Percentiles rank a stretch among this genome's conserved stretches.
Evolutionary conservation across 2,888 invertebrate genomes (phyloP).

Genomic region (Monochamus alternatus): DNA sequence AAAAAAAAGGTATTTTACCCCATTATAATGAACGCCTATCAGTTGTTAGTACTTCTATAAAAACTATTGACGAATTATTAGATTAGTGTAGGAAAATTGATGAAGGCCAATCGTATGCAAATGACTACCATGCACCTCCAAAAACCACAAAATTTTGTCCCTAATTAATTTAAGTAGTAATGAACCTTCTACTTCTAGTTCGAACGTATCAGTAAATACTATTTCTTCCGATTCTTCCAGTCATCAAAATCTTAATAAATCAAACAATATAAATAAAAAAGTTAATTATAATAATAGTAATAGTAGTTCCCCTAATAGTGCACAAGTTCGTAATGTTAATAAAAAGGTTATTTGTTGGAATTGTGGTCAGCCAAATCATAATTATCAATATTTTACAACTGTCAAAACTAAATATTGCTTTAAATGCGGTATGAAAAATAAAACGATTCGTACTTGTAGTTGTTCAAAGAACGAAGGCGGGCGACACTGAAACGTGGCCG

Average conservation of each 20-base stretch:
- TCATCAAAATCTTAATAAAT: neutral
- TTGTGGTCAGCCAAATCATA: slow-evolving; percentile 25
- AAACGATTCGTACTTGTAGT: slow-evolving; percentile 16
- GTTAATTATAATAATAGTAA: neutral
- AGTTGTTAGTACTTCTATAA: slow-evolving; percentile 4
- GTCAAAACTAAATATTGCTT: slow-evolving; percentile 21
- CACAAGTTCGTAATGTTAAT: neutral
- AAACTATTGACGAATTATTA: slow-evolving; percentile 1
- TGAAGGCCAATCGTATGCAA: slow-evolving; percentile 19
- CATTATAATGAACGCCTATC: slow-evolving; percentile 21
- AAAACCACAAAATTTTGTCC: slow-evolving; percentile 14
- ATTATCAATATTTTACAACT: slow-evolving; percentile 20
- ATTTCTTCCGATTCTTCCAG: neutral
- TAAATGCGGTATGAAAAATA: slow-evolving; percentile 24
- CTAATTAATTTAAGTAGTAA: slow-evolving; percentile 6
- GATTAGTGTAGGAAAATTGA: slow-evolving; percentile 22
- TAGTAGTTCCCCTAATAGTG: neutral
- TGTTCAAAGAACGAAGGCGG: slow-evolving; percentile 27
- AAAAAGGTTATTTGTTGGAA: slow-evolving; percentile 27
- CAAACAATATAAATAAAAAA: slow-evolving; percentile 9
- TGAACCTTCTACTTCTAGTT: slow-evolving; percentile 26
- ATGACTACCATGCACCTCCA: slow-evolving; percentile 16
- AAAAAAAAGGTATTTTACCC: slow-evolving; percentile 15
- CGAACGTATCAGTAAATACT: slow-evolving; percentile 16
- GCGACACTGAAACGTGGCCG: slow-evolving; percentile 4